Conservation (phyloP, 2,888 invertebrate species). For the Lochmaea capreae region DNA sequence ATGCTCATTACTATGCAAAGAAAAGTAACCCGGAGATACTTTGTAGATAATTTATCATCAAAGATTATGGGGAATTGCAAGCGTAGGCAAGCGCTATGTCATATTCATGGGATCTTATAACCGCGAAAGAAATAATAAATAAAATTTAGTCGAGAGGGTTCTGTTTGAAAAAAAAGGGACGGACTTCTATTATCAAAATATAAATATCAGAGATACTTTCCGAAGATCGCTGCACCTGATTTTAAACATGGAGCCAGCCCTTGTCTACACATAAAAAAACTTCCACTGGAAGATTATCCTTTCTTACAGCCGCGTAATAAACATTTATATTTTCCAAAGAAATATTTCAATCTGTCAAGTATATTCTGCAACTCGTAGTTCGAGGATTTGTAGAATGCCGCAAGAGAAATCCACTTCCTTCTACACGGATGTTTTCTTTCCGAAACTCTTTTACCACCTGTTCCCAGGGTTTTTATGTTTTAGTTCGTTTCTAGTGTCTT, state of each 20-base stretch:
- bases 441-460: conserved; percentile 28
- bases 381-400: conserved; percentile 59
- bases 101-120: conserved; percentile 26
- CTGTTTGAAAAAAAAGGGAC: not conserved
- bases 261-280: conserved; percentile 24
- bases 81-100: conserved; percentile 25
- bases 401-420: conserved; percentile 57
- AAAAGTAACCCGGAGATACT: conserved; percentile 28
- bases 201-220: too few relatives aligned
- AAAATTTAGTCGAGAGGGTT: conserved; percentile 30
- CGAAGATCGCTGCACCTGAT: too few relatives aligned
- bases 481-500: not conserved
- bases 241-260: conserved; percentile 1
- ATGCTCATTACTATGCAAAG: conserved; percentile 32
- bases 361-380: conserved; percentile 58
- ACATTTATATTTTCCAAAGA: conserved; percentile 48
- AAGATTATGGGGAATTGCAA: conserved; percentile 28
- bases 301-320: conserved; percentile 39
- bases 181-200: not conserved
- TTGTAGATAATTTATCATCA: conserved; percentile 27
- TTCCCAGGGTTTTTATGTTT: conserved; percentile 16
- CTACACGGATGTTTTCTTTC: conserved; percentile 43
- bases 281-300: conserved; percentile 36
- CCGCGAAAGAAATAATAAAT: conserved; percentile 28
- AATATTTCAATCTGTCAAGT: conserved; percentile 58